phyloP scores from a whole-genome alignment of 1,140 invertebrate species.

The Vanessa atalanta region DNA sequence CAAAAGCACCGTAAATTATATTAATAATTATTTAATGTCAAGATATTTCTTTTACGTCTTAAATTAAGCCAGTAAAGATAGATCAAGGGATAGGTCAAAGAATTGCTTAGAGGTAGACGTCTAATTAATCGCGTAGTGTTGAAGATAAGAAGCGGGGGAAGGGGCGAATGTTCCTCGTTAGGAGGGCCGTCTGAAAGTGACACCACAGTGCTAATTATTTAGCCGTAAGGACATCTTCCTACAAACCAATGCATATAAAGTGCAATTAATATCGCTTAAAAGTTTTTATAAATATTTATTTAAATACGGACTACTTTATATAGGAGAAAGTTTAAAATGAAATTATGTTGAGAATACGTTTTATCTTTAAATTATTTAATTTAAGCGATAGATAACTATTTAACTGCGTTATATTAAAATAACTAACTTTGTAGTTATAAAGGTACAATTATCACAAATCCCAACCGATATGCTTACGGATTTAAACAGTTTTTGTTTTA shows the following conservation, averaged over 20 bases:
- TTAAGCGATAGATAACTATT: too few species aligned
- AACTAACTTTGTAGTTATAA: too few species aligned
- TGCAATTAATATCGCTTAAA: constrained; percentile 32
- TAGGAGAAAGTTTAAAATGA: too few species aligned
- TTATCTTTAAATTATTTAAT: too few species aligned
- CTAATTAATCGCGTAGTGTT: constrained; percentile 68
- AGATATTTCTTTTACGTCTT: constrained; percentile 13
- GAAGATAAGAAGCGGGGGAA: constrained; percentile 45
- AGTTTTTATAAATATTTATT: too few species aligned
- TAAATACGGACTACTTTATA: too few species aligned
- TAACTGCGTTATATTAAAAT: too few species aligned
- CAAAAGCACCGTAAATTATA: neutral
- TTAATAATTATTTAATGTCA: constrained; percentile 3
- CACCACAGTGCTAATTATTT: constrained; percentile 71
- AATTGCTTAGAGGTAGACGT: constrained; percentile 57
- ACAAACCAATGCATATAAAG: constrained; percentile 47
- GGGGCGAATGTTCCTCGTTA: constrained; percentile 64
- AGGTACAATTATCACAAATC: too few species aligned
- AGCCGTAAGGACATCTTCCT: constrained; percentile 58
- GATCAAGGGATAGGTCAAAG: constrained; percentile 43
- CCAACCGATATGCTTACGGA: too few species aligned
- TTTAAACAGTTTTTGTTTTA: too few species aligned
- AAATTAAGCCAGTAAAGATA: constrained; percentile 38
- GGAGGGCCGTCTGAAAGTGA: constrained; percentile 71
- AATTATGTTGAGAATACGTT: too few species aligned